Conservation (phyloP, 2,888 invertebrate species). For the Monopis laevigella region DNA sequence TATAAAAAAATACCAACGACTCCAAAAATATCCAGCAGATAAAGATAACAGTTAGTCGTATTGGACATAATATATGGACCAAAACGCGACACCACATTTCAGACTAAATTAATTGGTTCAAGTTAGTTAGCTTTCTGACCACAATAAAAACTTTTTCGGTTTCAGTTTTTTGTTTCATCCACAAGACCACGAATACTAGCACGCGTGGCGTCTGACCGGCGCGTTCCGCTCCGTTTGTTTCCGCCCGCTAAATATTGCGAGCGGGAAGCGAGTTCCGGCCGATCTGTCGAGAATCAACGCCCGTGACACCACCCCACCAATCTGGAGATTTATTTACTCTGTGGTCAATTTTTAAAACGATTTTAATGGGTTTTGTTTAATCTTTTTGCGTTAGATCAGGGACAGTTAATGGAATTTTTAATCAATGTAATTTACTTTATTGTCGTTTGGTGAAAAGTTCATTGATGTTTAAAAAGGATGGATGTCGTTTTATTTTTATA, state of each 20-base stretch:
- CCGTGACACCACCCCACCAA: constrained; percentile 11
- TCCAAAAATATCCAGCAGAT: no score
- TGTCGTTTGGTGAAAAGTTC: no score
- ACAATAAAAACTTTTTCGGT: no score
- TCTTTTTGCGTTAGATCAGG: constrained; percentile 6
- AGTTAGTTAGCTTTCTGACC: no score
- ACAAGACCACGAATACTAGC: no score
- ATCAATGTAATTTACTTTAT: neutral
- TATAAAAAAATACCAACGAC: no score
- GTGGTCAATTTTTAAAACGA: constrained; percentile 10
- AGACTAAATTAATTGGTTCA: no score
- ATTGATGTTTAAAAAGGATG: neutral
- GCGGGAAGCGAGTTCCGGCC: constrained; percentile 12
- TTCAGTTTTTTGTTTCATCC: no score
- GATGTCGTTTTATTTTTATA: neutral
- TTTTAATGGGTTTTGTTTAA: constrained; percentile 7
- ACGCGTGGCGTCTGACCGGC: constrained; percentile 6
- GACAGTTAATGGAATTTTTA: constrained; percentile 7
- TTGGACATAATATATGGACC: no score
- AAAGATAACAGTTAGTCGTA: no score
- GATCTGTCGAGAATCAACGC: constrained; percentile 11
- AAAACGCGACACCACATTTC: no score
- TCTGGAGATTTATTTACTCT: constrained; percentile 8
- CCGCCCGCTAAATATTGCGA: constrained; percentile 11
- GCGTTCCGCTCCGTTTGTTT: constrained; percentile 6